Evolutionary conservation across 2,888 invertebrate species (phyloP).

Genomic region (Thera obeliscata): DNA sequence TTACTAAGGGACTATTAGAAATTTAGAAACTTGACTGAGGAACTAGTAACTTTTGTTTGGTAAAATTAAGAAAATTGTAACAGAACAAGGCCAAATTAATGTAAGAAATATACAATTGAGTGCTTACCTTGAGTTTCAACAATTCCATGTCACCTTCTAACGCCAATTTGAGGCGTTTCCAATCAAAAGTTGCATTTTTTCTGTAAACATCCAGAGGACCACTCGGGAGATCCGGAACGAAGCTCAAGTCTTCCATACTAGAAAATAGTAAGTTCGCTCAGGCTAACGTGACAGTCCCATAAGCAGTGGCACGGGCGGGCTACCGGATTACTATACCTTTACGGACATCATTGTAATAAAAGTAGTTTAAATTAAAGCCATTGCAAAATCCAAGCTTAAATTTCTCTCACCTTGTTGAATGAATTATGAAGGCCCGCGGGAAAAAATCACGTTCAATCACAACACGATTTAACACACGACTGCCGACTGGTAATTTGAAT

Average conservation of each 20-base stretch:
- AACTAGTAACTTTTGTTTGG: neutral
- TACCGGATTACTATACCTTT: constrained; percentile 60
- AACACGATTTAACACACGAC: constrained; percentile 45
- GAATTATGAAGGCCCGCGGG: constrained; percentile 35
- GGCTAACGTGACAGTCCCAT: constrained; percentile 19
- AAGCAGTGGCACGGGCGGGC: constrained; percentile 44
- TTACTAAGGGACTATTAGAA: neutral
- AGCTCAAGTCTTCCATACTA: constrained; percentile 83
- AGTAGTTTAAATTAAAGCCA: too few species aligned
- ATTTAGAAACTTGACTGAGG: neutral
- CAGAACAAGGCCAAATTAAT: constrained; percentile 3
- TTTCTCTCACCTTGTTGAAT: constrained; percentile 55
- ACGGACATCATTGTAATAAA: constrained; percentile 52
- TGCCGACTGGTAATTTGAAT: constrained; percentile 23
- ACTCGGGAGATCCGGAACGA: constrained; percentile 87
- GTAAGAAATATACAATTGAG: constrained; percentile 2
- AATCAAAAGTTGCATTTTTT: constrained; percentile 91
- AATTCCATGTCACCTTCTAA: constrained; percentile 90
- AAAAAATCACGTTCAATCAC: constrained; percentile 40
- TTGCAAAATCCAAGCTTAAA: too few species aligned
- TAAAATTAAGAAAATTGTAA: neutral
- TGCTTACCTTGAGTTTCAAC: constrained; percentile 90
- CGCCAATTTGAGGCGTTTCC: constrained; percentile 92
- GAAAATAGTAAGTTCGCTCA: constrained; percentile 40
- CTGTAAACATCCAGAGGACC: constrained; percentile 93